These are phyloP conservation scores for Drosophila subpulchrella DNA, from an alignment of 1,140 invertebrate genomes.

Conservation along the genomic window DNA sequence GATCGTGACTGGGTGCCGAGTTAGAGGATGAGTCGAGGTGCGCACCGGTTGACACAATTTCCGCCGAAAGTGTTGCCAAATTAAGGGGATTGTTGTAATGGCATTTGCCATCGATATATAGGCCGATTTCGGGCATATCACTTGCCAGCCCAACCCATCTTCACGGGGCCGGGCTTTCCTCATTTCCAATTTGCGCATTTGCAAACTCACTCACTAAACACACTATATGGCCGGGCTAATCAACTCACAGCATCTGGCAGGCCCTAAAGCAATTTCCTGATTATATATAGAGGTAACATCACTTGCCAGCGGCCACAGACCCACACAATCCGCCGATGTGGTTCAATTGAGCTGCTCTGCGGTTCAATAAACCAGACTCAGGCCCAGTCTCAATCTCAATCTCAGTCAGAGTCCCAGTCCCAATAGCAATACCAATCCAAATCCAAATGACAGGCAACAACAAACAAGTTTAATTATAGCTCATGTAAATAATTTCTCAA, in stretches of 20 bases:
- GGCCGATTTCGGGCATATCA: slow-evolving; percentile 21
- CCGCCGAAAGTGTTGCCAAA: slow-evolving; percentile 34
- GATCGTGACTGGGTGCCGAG: slow-evolving; percentile 59
- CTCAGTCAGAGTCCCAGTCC: not conserved
- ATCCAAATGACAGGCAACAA: slow-evolving; percentile 77
- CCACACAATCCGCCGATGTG: slow-evolving; percentile 48
- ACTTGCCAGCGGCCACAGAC: slow-evolving; percentile 59
- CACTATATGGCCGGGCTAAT: slow-evolving; percentile 64
- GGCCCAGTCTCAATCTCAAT: slow-evolving; percentile 13
- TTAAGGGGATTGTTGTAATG: slow-evolving; percentile 17
- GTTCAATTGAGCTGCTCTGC: slow-evolving; percentile 57
- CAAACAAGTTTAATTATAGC: slow-evolving; percentile 83
- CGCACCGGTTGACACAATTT: slow-evolving; percentile 58
- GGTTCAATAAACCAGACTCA: slow-evolving; percentile 75
- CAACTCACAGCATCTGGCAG: slow-evolving; percentile 68
- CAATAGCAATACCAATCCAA: slow-evolving; percentile 20
- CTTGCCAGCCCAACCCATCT: slow-evolving; percentile 30
- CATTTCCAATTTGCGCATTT: slow-evolving; percentile 45
- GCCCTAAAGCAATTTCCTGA: slow-evolving; percentile 74
- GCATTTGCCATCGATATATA: slow-evolving; percentile 13
- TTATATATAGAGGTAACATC: slow-evolving; percentile 69
- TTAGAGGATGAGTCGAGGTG: slow-evolving; percentile 63
- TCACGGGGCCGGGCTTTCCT: slow-evolving; percentile 10
- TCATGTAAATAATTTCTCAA: slow-evolving; percentile 83
- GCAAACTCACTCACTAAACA: slow-evolving; percentile 60